Conservation (phyloP, 2,113 vertebrate genomes). For the Thoracochromis brauschi region DNA sequence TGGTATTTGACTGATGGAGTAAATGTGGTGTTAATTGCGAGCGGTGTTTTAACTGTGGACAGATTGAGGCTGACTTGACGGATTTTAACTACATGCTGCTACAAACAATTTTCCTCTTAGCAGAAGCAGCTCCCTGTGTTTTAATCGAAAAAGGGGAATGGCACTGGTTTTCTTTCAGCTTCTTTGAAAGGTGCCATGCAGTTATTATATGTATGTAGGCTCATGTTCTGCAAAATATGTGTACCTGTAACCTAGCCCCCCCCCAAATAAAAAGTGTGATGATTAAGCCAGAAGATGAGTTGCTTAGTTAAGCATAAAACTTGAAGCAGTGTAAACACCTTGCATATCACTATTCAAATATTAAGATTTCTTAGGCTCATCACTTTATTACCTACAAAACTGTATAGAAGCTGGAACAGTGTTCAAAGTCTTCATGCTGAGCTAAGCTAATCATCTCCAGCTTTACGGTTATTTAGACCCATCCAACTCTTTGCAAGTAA, state of each 20-base stretch:
- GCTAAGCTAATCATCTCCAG: background rate
- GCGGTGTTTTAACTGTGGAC: background rate
- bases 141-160: no score
- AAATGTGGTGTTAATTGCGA: background rate
- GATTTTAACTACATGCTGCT: background rate
- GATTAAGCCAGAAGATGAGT: background rate
- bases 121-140: no score
- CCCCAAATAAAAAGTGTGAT: background rate
- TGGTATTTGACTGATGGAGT: background rate
- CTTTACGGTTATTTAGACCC: background rate
- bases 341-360: background rate
- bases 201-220: background rate
- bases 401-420: background rate
- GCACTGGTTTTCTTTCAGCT: no score
- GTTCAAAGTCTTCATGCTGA: background rate
- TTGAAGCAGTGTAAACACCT: background rate
- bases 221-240: background rate
- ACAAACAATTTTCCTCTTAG: no score
- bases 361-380: background rate
- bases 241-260: background rate
- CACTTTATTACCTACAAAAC: background rate
- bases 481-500: background rate
- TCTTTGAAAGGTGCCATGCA: no score
- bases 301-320: background rate
- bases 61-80: background rate